Base-by-base conservation (phyloP, 2,888 invertebrate species). In the Oscheius onirici region DNA sequence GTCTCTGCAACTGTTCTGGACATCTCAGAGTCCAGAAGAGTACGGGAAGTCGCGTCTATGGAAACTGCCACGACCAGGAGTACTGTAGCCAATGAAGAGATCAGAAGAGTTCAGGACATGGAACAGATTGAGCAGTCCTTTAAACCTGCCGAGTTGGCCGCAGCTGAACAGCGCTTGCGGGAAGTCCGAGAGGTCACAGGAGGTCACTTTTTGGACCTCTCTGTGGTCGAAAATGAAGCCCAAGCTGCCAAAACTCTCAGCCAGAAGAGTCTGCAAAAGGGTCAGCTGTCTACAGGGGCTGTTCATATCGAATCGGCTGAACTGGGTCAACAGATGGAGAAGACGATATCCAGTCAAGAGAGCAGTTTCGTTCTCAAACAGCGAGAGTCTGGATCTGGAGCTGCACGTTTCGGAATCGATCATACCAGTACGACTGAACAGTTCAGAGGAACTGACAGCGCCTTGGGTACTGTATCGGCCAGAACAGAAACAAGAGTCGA, bases 191-290 rank as follows among this genome's bases (percentile, higher is more conserved):
- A 41, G 13, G 17, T 58, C 24, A 40, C 20, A 5, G 58, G 41
- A 41, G 41, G 40, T n/a, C 40, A 58, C 24, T n/a, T 58, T n/a
- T n/a, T 41, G 1, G 58, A 58, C 13, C 58, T 58, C 17, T 41
- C 58, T 8, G 43, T 58, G 1, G 58, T 58, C 43, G 58, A 58
- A 22, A 40, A 17, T n/a, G 58, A 58, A 6, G 41, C 41, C 5
- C 43, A 40, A 13, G 58, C 20, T 22, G 40, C 58, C 8, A 58
- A 40, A 40, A 43, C 43, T n/a, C 2, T 58, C 8, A 43, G 24
- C 15, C 58, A 58, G 24, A 58, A 20, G 40, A 11, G 13, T 6
- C n/a, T n/a, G 13, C 17, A 40, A 40, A 41, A 10, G 13, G 40
- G 58, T n/a, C 58, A 58, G 11, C 41, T 58, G 17, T 20, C 15